phyloP scores from a whole-genome alignment of 1,140 invertebrate genomes.

The Trachymyrmex cornetzi region DNA sequence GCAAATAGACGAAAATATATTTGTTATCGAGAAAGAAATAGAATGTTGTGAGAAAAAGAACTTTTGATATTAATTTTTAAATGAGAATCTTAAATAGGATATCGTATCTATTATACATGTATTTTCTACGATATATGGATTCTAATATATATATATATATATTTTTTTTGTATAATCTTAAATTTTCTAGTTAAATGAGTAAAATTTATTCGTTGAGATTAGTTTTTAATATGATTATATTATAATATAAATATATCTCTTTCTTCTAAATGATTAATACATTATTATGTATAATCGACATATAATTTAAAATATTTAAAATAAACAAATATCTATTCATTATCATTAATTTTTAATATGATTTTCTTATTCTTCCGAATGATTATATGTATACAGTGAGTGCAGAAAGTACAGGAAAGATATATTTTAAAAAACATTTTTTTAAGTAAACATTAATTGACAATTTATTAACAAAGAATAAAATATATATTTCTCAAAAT shows the following conservation, averaged over 20 bases:
- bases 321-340: background rate
- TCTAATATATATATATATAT: background rate
- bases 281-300: background rate
- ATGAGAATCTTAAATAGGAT: background rate
- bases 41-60: background rate
- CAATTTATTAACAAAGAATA: too few relatives aligned
- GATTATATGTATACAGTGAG: too few relatives aligned
- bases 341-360: background rate
- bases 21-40: background rate
- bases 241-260: background rate
- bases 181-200: background rate
- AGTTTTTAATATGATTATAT: background rate
- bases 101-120: background rate
- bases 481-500: too few relatives aligned
- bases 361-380: background rate
- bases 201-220: background rate
- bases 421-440: too few relatives aligned
- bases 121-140: background rate
- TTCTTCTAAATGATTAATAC: background rate
- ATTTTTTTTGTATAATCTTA: background rate
- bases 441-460: too few relatives aligned
- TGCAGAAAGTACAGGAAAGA: too few relatives aligned
- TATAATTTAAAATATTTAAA: background rate
- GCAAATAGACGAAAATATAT: background rate
- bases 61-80: background rate